These are phyloP conservation scores for Pristionchus pacificus DNA, from an alignment of 1,140 invertebrate species.

Conservation along the genomic window DNA sequence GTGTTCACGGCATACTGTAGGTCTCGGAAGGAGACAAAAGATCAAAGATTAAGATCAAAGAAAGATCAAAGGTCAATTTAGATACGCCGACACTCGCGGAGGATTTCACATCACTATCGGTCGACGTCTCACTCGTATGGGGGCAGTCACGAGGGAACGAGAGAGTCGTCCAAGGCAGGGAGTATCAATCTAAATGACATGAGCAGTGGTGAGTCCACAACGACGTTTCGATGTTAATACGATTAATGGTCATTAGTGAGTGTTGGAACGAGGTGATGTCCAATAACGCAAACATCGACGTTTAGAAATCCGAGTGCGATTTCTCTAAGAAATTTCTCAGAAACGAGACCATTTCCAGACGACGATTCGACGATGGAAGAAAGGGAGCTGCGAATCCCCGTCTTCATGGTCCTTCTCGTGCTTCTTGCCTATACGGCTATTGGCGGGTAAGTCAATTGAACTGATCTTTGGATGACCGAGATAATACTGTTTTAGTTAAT, in stretches of 20 bases:
- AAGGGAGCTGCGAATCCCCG: conserved; percentile 43
- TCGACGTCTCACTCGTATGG: conserved; percentile 39
- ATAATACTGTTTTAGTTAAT: too few species aligned
- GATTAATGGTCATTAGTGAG: too few species aligned
- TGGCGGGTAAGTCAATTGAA: too few species aligned
- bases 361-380: conserved; percentile 27
- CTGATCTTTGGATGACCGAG: too few species aligned
- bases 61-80: conserved; percentile 18
- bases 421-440: conserved; percentile 52
- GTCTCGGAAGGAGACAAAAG: too few species aligned
- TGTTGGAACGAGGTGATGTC: too few species aligned
- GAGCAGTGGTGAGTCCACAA: conserved; percentile 29
- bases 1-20: too few species aligned
- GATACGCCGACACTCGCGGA: conserved; percentile 48
- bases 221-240: too few species aligned
- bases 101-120: conserved; percentile 43
- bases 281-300: too few species aligned
- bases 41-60: too few species aligned
- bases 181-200: conserved; percentile 54
- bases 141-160: conserved; percentile 15
- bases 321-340: too few species aligned
- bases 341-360: conserved; percentile 38
- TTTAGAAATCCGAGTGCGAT: too few species aligned
- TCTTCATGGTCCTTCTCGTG: conserved; percentile 54
- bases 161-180: conserved; percentile 44